Percentiles rank a stretch among this genome's conserved stretches.
Evolutionary conservation across 2,888 invertebrate species (phyloP).

Genomic region (Nebria brevicollis): DNA sequence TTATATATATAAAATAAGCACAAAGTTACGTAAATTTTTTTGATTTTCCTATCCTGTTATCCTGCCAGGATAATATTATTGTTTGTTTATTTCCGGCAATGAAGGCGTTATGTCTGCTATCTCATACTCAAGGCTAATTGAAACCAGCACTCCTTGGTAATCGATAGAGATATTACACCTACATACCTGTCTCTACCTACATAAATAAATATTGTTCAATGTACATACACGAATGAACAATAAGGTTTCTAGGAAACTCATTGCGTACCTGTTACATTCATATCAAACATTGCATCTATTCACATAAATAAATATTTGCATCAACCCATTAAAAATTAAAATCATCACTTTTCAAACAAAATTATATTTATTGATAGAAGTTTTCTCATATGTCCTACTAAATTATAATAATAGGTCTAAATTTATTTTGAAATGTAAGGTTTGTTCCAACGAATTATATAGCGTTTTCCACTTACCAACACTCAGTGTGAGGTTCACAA

Average conservation of each 20-base stretch:
- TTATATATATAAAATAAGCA: too few relatives aligned
- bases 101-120: constrained; percentile 2
- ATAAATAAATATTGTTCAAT: neutral
- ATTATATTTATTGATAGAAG: too few relatives aligned
- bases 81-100: neutral
- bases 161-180: constrained; percentile 17
- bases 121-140: constrained; percentile 14
- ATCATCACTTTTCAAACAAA: too few relatives aligned
- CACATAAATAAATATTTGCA: too few relatives aligned
- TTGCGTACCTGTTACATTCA: neutral
- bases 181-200: neutral
- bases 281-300: neutral
- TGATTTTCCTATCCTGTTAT: neutral
- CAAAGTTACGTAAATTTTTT: too few relatives aligned
- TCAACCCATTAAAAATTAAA: too few relatives aligned
- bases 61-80: neutral
- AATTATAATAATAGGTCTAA: too few relatives aligned
- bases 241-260: neutral
- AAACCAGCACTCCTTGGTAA: constrained; percentile 11
- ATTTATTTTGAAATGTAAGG: too few relatives aligned
- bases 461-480: too few relatives aligned
- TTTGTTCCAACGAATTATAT: too few relatives aligned
- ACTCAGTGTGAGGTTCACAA: too few relatives aligned
- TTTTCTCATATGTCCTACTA: too few relatives aligned
- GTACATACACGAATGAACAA: neutral